Conservation (phyloP, 2,113 vertebrate genomes). For the Glaucidium brasilianum region DNA sequence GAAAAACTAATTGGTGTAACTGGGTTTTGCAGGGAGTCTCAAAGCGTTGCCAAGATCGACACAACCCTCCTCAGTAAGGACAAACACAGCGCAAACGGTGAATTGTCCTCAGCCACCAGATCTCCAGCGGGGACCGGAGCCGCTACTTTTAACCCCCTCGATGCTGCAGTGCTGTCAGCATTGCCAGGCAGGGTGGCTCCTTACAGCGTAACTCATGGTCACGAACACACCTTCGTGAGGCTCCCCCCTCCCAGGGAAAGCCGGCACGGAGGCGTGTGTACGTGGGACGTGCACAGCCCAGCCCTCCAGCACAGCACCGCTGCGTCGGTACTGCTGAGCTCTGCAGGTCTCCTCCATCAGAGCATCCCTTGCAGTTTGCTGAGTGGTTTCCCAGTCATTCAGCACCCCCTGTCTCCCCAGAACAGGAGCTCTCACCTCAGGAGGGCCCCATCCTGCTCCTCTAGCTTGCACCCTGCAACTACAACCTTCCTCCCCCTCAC, state of each 20-base stretch:
- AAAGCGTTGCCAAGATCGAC: not conserved
- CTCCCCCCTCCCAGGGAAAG: not conserved
- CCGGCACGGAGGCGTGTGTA: rapidly evolving
- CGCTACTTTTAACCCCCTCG: not conserved
- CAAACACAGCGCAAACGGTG: not conserved
- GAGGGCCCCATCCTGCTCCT: not conserved
- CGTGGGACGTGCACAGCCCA: rapidly evolving
- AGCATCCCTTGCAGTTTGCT: not conserved
- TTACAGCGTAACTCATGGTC: not conserved
- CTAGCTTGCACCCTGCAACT: not conserved
- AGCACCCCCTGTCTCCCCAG: not conserved
- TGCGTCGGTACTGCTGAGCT: rapidly evolving
- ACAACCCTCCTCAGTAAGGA: not conserved
- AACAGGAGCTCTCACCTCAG: not conserved
- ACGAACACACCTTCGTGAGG: not conserved
- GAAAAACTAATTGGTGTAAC: not conserved
- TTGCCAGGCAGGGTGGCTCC: rapidly evolving
- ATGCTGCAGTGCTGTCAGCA: rapidly evolving
- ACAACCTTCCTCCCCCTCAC: rapidly evolving
- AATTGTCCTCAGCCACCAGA: not conserved
- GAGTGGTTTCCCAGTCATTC: not conserved
- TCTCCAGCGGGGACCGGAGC: not conserved
- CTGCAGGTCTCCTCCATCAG: rapidly evolving
- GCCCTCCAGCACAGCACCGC: rapidly evolving
- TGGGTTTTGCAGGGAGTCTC: not conserved